These are phyloP conservation scores for Hemicordylus capensis DNA, from an alignment of 2,113 vertebrate genomes.

Conservation along the genomic window DNA sequence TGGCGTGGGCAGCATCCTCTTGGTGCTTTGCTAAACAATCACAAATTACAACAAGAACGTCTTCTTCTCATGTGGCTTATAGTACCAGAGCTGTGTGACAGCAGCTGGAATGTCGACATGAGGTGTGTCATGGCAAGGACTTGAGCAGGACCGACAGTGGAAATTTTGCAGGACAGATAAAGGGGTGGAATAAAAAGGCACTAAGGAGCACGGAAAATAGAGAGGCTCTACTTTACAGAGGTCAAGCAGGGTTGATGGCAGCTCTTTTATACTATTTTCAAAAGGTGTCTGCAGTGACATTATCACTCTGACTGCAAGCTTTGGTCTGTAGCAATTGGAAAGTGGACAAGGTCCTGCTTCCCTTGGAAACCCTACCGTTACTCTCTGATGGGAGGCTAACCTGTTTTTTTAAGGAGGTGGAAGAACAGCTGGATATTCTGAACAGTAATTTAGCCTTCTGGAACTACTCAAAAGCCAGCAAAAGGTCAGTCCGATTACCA, in stretches of 20 bases:
- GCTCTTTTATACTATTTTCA: constrained; percentile 1
- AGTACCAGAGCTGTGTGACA: background rate
- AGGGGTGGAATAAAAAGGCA: background rate
- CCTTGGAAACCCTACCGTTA: background rate
- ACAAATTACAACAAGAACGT: no score
- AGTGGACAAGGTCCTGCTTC: rapidly evolving
- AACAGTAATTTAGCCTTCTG: background rate
- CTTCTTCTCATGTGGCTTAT: background rate
- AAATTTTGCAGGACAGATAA: background rate
- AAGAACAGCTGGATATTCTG: background rate
- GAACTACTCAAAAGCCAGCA: background rate
- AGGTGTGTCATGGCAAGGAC: background rate
- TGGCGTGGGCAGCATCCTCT: no score
- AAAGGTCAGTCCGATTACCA: background rate
- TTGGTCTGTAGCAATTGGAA: background rate
- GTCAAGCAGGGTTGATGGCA: background rate
- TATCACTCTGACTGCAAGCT: background rate
- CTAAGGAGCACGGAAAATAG: background rate
- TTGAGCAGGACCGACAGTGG: background rate
- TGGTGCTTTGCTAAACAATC: no score
- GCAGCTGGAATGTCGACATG: background rate
- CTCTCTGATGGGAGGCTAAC: rapidly evolving
- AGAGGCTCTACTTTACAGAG: background rate
- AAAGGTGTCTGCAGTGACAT: background rate
- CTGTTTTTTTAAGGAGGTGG: background rate